Evolutionary conservation across 2,888 invertebrate species (phyloP), one percentile per base, ranked within the genome.

Genomic region (Nysson spinosus): DNA sequence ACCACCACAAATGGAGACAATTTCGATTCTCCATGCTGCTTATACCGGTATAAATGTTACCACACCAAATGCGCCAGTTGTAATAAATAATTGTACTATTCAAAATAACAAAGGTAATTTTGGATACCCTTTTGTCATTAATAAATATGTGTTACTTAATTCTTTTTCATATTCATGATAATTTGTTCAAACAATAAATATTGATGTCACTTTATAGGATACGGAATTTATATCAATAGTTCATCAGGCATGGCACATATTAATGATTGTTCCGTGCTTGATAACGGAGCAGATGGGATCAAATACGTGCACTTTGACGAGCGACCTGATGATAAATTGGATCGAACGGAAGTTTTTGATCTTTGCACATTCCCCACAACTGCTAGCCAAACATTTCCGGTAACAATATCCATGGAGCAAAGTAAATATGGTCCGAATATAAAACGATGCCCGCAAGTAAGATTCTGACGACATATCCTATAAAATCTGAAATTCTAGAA

Each of bases 21-120:
- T 98, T 58, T 93, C 94, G 71, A 91, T 99, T 73, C 90, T 93
- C 35, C 92, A 95, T 85, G 96, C 96, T 6, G 98, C 98, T 1
- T 96, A 94, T 85, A 97, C 97, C 82, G 99, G 96, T 6, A 92
- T 98, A 69, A 97, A 97, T 85, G 91, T 97, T 73, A 96, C 96
- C 1, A 91, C 92, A 69, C 94, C 97, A 1, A 91, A 93, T 78
- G 94, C 95, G 17, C 95, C 96, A 5, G 91, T 97, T 76, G 87
- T 90, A 42, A 91, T 98, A 70, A 92, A 92, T 72, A 94, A 96
- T 85, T 94, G 95, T 61, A 93, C 93, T 2, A 90, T 99, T 60
- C 91, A 93, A 77, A 92, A 93, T 85, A 98, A 97, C 89, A 89
- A 90, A 87, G 93, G 92, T 90, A 87, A 84, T 75, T 43, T n/a